Conservation (phyloP, 1,140 invertebrate species). For the Hetaerina americana region DNA sequence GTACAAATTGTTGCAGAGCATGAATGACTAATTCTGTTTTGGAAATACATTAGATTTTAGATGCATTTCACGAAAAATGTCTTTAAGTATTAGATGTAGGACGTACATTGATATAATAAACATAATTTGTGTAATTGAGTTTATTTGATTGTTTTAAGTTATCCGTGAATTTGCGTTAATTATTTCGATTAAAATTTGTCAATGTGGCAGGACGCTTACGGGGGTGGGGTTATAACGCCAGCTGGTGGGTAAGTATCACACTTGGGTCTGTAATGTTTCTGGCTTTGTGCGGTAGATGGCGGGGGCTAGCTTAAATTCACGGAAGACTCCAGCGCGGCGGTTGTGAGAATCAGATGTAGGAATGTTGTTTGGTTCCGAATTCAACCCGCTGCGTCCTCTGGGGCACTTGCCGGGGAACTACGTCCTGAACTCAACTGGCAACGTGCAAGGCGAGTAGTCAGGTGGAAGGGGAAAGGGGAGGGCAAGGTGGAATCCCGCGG, state of each 20-base stretch:
- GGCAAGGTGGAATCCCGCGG: neutral
- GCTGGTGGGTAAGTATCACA: neutral
- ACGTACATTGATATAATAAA: neutral
- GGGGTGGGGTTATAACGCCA: neutral
- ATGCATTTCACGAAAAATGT: neutral
- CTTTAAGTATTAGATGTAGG: neutral
- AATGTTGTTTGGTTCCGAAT: neutral
- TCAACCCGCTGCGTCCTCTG: neutral
- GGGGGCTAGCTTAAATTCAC: neutral
- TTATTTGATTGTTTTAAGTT: neutral
- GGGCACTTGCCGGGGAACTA: neutral
- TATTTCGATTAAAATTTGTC: neutral
- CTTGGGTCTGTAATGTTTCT: neutral
- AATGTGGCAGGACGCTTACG: neutral
- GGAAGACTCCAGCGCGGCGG: neutral
- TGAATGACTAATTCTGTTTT: neutral
- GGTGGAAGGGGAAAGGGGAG: neutral
- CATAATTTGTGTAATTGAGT: neutral
- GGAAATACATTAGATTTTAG: neutral
- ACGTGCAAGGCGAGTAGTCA: neutral
- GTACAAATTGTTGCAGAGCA: neutral
- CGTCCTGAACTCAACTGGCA: neutral
- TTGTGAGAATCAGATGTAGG: neutral
- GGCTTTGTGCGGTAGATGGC: neutral
- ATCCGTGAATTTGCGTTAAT: neutral